A percentile compares a stretch with the other conserved stretches of the same genome.
Evolutionary conservation across 2,888 invertebrate genomes (phyloP).

Genomic region (Branchellion lobata): DNA sequence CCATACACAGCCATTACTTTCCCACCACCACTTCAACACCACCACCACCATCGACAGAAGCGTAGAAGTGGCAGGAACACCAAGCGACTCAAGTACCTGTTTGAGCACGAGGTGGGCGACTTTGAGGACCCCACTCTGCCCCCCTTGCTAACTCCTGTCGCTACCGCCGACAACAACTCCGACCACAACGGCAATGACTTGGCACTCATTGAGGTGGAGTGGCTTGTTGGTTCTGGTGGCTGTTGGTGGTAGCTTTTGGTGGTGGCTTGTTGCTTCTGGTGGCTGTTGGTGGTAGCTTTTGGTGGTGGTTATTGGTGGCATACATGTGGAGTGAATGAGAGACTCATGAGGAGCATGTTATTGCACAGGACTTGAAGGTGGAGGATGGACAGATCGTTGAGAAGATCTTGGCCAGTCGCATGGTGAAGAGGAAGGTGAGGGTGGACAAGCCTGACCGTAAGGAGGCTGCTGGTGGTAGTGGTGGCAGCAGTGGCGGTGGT

Average conservation of each 20-base stretch:
- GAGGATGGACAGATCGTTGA: constrained; percentile 61
- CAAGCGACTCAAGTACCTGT: constrained; percentile 61
- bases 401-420: constrained; percentile 60
- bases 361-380: constrained; percentile 54
- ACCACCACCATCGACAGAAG: neutral
- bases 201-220: neutral
- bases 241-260: no score
- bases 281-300: no score
- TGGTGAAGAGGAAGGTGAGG: constrained; percentile 52
- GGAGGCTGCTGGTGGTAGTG: neutral
- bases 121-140: constrained; percentile 55
- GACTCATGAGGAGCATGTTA: no score
- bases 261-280: constrained; percentile 36
- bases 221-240: no score
- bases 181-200: neutral
- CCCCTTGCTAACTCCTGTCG: neutral
- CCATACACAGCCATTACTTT: no score
- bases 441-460: neutral
- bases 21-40: no score
- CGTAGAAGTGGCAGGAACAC: constrained; percentile 60
- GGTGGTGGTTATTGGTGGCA: no score
- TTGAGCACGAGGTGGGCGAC: constrained; percentile 60
- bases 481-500: neutral
- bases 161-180: neutral
- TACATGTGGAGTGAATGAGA: no score